phyloP scores from a whole-genome alignment of 2,113 vertebrate genomes.

The Psittacara wagleri region DNA sequence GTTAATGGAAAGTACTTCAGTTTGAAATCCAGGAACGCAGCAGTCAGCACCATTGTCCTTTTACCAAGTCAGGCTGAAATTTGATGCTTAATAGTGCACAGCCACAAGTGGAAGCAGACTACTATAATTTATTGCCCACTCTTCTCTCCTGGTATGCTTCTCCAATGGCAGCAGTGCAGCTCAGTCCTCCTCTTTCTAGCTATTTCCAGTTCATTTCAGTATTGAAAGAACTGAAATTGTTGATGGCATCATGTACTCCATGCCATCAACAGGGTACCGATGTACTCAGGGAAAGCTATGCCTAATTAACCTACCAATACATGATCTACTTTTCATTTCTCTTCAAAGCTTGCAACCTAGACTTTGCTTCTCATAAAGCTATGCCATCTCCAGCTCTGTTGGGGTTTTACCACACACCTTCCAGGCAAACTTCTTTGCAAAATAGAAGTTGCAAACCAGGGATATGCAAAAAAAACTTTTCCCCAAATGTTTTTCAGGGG shows the following conservation, averaged over 20 bases:
- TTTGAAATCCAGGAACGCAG: not conserved
- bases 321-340: not conserved
- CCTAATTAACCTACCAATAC: not conserved
- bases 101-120: not conserved
- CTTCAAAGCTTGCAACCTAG: not conserved
- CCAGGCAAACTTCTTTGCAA: not conserved
- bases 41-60: not conserved
- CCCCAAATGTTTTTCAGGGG: not conserved
- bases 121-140: not conserved
- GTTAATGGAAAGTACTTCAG: not conserved
- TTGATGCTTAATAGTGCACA: not conserved
- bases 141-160: not conserved
- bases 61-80: not conserved
- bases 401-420: not conserved
- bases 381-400: not conserved
- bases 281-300: not conserved
- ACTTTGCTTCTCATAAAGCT: not conserved
- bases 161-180: not conserved
- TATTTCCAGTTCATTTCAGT: not conserved
- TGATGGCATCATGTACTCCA: not conserved
- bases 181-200: not conserved
- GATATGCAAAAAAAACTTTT: fast-evolving
- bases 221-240: not conserved
- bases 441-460: not conserved
- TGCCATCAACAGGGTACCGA: not conserved